Evolutionary conservation across 1,140 invertebrate genomes (phyloP), one percentile per base, ranked within the genome.

Genomic region (Leptinotarsa undecemlineata): DNA sequence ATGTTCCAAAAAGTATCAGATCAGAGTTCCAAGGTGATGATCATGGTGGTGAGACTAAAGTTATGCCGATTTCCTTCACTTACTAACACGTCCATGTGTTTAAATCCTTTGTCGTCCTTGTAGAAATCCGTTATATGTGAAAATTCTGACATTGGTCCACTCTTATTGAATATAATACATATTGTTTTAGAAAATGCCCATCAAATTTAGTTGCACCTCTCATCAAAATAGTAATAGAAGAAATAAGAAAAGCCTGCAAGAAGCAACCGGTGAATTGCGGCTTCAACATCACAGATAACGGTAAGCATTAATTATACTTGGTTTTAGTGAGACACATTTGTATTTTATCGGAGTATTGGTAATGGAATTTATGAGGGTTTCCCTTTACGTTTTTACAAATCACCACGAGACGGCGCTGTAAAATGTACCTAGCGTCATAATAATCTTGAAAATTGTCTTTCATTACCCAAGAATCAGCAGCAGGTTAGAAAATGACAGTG

Each of bases 181-280:
- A 57, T 78, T 73, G 80, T 91, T 89, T 51, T 87, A 93, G 92
- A 86, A 87, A 89, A 86, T 93, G 92, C 83, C 92, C 92, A 3
- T 82, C 86, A 51, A 88, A 88, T 81, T 86, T 93, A 77, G 86
- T 92, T 83, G 87, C 88, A 15, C 88, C 90, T 67, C 86, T 93
- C 47, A 88, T 89, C 71, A 87, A 88, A 80, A 88, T 90, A 61
- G 88, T 92, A 42, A 87, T 92, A 78, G 88, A 91, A 75, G 90
- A 92, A 84, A 89, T 91, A 47, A 86, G 87, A 79, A 85, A 86
- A 74, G 85, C 87, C 75, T 89, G 89, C 80, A 89, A 90, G 80
- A 89, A 90, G 72, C 86, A 91, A 73, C 90, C 91, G 68, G 85
- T 88, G 76, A 86, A 85, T 57, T 92, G 88, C 84, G 91, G 91